phyloP scores from a whole-genome alignment of 1,140 invertebrate genomes.

The Brachionus koreanus region DNA sequence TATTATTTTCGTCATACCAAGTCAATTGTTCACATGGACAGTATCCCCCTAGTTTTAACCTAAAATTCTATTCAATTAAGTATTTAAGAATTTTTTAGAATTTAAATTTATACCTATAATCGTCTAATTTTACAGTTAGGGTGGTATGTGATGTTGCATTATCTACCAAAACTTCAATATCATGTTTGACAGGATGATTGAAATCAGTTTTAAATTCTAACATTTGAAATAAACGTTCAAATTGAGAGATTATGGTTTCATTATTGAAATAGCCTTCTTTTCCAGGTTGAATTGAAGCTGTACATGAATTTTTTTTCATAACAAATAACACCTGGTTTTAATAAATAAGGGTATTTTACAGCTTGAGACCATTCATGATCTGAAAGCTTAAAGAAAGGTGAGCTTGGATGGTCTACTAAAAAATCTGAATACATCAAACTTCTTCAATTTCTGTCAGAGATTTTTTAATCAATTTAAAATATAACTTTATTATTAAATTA shows the following conservation, averaged over 20 bases:
- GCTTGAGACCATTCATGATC: too few relatives aligned
- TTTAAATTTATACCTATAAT: neutral
- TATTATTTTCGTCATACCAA: neutral
- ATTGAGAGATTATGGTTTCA: too few relatives aligned
- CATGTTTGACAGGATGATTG: neutral
- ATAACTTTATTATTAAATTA: constrained; percentile 4
- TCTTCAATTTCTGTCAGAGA: neutral
- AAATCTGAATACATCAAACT: constrained; percentile 9
- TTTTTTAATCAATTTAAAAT: neutral
- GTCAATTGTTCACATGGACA: neutral
- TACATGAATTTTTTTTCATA: too few relatives aligned
- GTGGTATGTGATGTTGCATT: neutral
- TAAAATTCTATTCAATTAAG: neutral
- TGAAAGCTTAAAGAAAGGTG: neutral
- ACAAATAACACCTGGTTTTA: too few relatives aligned
- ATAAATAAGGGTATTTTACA: too few relatives aligned
- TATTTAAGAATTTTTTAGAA: neutral
- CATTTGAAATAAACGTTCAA: neutral
- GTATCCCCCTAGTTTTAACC: neutral
- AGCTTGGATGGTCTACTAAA: neutral
- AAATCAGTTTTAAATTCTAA: neutral
- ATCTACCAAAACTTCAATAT: neutral
- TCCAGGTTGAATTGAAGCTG: too few relatives aligned
- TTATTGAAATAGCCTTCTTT: too few relatives aligned
- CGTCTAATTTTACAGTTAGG: neutral